phyloP scores from a whole-genome alignment of 2,888 invertebrate genomes.

The Calephelis perditalis region DNA sequence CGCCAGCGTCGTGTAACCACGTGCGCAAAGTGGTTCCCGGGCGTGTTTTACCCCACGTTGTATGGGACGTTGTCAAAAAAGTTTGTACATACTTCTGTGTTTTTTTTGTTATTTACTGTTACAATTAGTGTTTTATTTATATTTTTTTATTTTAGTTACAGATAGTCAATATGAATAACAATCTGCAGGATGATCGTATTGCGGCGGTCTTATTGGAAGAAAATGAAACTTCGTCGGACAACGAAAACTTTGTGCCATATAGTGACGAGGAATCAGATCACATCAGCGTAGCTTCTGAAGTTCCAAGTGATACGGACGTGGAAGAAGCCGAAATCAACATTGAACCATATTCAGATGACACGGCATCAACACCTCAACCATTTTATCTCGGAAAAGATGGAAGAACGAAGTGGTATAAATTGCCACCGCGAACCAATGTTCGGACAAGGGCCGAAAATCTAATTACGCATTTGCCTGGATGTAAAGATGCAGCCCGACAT shows the following conservation, averaged over 20 bases:
- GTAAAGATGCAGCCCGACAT: slow-evolving; percentile 15
- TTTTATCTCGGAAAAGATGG: slow-evolving; percentile 20
- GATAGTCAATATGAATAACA: too few species aligned
- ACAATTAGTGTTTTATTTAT: too few species aligned
- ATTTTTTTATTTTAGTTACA: too few species aligned
- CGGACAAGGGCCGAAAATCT: slow-evolving; percentile 20
- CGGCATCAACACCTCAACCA: not conserved
- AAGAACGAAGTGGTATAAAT: slow-evolving; percentile 19
- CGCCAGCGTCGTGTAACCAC: too few species aligned
- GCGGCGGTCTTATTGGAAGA: too few species aligned
- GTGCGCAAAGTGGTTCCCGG: too few species aligned
- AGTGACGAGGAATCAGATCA: not conserved
- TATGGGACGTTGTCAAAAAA: too few species aligned
- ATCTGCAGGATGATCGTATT: too few species aligned
- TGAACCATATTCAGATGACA: not conserved
- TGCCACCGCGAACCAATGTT: slow-evolving; percentile 13
- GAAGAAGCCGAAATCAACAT: not conserved
- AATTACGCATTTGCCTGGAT: slow-evolving; percentile 18
- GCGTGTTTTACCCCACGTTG: too few species aligned
- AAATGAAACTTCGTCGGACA: too few species aligned
- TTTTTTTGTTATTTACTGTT: too few species aligned
- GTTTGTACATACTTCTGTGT: too few species aligned
- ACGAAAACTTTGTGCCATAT: not conserved
- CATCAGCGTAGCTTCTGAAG: not conserved
- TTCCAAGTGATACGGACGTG: not conserved